A percentile compares a stretch with the other conserved stretches of the same genome.
Evolutionary conservation across 2,888 invertebrate species (phyloP).

Genomic region (Erebia epiphron): DNA sequence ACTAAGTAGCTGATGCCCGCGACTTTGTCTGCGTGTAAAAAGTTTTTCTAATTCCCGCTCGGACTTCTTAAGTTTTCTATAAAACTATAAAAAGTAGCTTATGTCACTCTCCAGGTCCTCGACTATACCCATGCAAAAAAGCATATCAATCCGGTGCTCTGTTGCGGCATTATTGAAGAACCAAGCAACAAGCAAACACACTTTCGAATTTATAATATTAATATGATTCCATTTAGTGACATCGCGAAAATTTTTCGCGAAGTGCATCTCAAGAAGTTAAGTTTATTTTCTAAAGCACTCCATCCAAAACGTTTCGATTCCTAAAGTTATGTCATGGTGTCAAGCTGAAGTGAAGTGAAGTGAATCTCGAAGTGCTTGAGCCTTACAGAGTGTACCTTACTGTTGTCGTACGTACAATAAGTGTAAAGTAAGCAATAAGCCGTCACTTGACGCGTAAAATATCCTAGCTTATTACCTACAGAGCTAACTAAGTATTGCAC

Average conservation of each 20-base stretch:
- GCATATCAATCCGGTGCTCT: too few species aligned
- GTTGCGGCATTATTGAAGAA: too few species aligned
- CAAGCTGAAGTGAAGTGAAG: conserved; percentile 44
- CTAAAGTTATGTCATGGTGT: conserved; percentile 62
- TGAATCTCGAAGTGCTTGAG: conserved; percentile 53
- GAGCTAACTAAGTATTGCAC: neutral
- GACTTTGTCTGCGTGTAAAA: too few species aligned
- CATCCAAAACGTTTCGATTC: conserved; percentile 30
- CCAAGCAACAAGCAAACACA: too few species aligned
- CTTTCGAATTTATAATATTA: too few species aligned
- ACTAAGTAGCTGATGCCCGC: too few species aligned
- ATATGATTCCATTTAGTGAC: neutral
- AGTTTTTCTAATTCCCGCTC: too few species aligned
- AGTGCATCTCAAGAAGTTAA: neutral
- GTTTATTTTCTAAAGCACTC: conserved; percentile 24
- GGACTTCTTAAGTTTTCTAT: too few species aligned
- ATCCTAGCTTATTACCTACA: neutral
- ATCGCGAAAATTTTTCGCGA: neutral
- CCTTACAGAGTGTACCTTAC: conserved; percentile 55
- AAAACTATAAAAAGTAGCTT: too few species aligned
- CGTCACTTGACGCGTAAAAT: conserved; percentile 6
- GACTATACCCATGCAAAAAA: too few species aligned
- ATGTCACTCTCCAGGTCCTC: too few species aligned
- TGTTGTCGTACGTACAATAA: conserved; percentile 17
- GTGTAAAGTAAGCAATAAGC: conserved; percentile 15